Evolutionary conservation across 2,888 invertebrate species (phyloP).

Genomic region (Agrochola litura): DNA sequence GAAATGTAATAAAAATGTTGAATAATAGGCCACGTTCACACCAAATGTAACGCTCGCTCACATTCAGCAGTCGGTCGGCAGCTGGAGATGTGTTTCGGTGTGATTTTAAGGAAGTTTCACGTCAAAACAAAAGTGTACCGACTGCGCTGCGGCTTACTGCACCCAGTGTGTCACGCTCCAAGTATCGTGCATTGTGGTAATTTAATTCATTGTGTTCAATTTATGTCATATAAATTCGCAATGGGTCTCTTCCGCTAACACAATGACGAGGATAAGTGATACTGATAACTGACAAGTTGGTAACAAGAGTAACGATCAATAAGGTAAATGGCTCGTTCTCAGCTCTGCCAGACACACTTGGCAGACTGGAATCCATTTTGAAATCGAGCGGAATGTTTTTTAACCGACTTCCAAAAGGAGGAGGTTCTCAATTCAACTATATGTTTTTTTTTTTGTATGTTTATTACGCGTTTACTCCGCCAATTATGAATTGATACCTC

Average conservation of each 20-base stretch:
- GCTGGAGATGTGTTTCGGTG: too few species aligned
- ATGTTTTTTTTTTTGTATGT: too few species aligned
- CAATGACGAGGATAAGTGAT: constrained; percentile 32
- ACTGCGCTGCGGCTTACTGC: neutral
- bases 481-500: too few species aligned
- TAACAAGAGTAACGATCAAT: constrained; percentile 18
- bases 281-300: constrained; percentile 37
- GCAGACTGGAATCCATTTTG: neutral
- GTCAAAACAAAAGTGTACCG: neutral
- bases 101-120: neutral
- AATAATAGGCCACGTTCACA: neutral
- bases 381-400: neutral
- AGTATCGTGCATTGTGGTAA: neutral
- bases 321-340: constrained; percentile 21
- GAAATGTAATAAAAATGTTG: neutral
- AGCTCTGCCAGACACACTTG: neutral
- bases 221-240: constrained; percentile 40
- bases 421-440: too few species aligned
- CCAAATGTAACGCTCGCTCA: neutral
- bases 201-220: constrained; percentile 43
- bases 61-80: too few species aligned
- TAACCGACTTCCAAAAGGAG: too few species aligned
- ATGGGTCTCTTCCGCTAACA: constrained; percentile 32
- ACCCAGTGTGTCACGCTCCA: neutral
- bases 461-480: too few species aligned